Evolutionary conservation across 2,113 vertebrate species (phyloP), one percentile per base, ranked within the genome.

Genomic region (Neolamprologus sp.): DNA sequence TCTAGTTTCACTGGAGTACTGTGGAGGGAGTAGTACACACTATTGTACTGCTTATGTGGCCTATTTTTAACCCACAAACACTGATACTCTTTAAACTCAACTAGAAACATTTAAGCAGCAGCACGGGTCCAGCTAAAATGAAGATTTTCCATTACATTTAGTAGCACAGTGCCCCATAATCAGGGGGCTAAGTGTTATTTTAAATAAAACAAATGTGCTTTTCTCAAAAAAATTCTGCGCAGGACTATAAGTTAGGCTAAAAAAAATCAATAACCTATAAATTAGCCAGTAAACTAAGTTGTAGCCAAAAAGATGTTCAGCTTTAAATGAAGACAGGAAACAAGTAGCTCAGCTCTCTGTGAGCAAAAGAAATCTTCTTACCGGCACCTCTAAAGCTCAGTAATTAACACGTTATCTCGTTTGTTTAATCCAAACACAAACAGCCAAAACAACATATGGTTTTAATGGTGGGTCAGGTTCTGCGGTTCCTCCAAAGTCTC

Each of bases 371-470:
- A 81, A 75, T 16, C 55, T 73, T 21, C 58, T 80, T 84, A 84
- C 7, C 71, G 12, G 45, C 53, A 79, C 51, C 42, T 73, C 26
- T 26, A 49, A 75, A 21, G 68, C 53, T 88, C 75, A 16, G 63
- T 78, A 81, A 73, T 88, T 81, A 73, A 85, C 63, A 42, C 53
- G 9, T 75, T n/a, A 85, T 85, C 87, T 80, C 6, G 23, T 88
- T 85, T 73, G 86, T 84, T 73, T 88, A 88, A 88, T 84, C 73
- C 81, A 28, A 65, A 68, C 33, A 21, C 42, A 80, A 87, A 87
- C 13, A 4, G 63, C 7, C 47, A 23, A n/a, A 19, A 37, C 45
- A 75, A 49, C 71, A 78, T 49, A 30, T 49, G 71, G 42, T 49
- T 49, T 75, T 75, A 49, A 75, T 49, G 16, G 71, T 10, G 42